These are phyloP conservation scores for Plotosus lineatus DNA, from an alignment of 2,113 vertebrate genomes.

Conservation along the genomic window DNA sequence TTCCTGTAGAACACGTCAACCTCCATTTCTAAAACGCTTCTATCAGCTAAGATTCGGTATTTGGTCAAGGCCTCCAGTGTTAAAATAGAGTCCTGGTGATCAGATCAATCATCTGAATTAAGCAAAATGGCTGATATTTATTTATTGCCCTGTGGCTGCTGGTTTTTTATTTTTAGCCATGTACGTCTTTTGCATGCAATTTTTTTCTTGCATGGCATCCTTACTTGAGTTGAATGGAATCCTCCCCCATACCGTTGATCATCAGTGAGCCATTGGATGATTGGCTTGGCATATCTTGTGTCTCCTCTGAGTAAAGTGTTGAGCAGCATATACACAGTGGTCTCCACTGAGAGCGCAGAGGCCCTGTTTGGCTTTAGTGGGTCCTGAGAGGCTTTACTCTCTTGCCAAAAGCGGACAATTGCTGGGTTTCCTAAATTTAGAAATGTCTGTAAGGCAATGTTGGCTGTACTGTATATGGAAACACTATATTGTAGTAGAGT, in stretches of 20 bases:
- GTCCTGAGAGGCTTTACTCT: conserved; percentile 53
- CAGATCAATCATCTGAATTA: conserved; percentile 13
- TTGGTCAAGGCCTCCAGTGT: conserved; percentile 84
- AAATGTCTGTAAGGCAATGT: not conserved
- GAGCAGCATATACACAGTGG: conserved; percentile 83
- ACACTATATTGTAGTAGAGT: too few relatives aligned
- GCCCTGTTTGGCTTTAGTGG: conserved; percentile 60
- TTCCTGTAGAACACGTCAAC: conserved; percentile 75
- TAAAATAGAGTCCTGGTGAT: conserved; percentile 80
- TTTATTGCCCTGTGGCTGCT: not conserved
- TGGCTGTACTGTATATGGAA: not conserved
- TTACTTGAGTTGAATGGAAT: conserved; percentile 86
- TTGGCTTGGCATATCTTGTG: conserved; percentile 74
- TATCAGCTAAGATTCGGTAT: conserved; percentile 71
- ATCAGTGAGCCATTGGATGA: conserved; percentile 86
- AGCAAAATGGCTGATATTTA: not conserved
- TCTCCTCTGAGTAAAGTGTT: conserved; percentile 73
- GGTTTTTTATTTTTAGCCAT: not conserved
- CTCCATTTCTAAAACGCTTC: conserved; percentile 74
- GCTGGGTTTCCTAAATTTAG: conserved; percentile 72
- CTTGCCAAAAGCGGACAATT: conserved; percentile 83
- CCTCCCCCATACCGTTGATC: conserved; percentile 86
- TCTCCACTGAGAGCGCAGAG: conserved; percentile 82
- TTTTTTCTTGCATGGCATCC: not conserved
- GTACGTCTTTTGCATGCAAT: not conserved